Percentiles rank a stretch among this genome's conserved stretches.
Conservation (phyloP, 2,888 invertebrate genomes). For the Xestia rhomboidea region DNA sequence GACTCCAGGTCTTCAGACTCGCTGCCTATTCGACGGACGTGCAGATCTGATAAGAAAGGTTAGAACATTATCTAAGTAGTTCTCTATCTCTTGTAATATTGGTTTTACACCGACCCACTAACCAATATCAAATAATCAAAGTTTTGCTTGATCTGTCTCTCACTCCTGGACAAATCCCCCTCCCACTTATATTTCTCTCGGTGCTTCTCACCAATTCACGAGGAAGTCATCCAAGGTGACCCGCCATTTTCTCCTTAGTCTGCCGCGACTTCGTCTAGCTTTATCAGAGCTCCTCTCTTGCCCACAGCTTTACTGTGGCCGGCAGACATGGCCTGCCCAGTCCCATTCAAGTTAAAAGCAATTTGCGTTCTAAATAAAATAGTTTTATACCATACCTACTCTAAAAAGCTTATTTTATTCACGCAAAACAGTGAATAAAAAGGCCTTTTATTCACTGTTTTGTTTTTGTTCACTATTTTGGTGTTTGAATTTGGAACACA, state of each 20-base stretch:
- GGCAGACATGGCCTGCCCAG: background rate
- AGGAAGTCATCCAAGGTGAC: background rate
- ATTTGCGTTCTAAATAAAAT: background rate
- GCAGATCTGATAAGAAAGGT: slow-evolving; percentile 84
- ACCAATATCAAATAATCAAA: background rate
- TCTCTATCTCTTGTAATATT: background rate
- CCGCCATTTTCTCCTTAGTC: background rate
- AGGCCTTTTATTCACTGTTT: too few species aligned
- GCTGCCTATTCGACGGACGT: slow-evolving; percentile 82
- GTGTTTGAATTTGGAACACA: too few species aligned
- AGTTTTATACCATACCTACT: too few species aligned
- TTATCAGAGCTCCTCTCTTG: background rate
- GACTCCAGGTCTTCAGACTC: slow-evolving; percentile 83
- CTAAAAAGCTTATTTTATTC: too few species aligned
- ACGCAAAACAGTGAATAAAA: too few species aligned
- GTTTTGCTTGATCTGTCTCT: background rate
- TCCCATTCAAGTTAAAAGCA: background rate
- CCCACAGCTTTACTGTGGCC: background rate
- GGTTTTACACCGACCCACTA: background rate
- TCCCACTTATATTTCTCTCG: background rate
- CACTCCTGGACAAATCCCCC: background rate
- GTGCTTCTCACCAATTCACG: background rate
- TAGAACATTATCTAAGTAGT: background rate
- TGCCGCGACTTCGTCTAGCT: background rate
- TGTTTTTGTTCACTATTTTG: too few species aligned